Evolutionary conservation across 2,888 invertebrate species (phyloP).

Genomic region (Blomia tropicalis): DNA sequence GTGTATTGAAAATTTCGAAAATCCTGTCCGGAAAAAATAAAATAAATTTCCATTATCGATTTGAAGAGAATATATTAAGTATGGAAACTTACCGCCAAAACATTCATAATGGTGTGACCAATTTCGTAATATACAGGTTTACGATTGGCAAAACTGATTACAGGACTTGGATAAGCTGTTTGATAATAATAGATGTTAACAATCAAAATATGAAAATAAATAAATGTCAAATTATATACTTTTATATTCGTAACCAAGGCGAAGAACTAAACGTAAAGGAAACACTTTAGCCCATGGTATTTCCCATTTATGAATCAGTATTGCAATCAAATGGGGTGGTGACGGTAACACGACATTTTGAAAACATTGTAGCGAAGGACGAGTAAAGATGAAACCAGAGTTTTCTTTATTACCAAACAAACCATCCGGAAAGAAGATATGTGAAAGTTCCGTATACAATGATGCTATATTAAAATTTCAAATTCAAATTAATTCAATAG

Average conservation of each 20-base stretch:
- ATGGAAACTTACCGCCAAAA: conserved; percentile 44
- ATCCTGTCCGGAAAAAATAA: no score
- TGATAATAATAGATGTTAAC: background rate
- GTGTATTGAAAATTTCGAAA: conserved; percentile 67
- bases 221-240: conserved; percentile 37
- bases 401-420: conserved; percentile 55
- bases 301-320: conserved; percentile 64
- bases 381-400: conserved; percentile 63
- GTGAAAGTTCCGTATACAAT: conserved; percentile 36
- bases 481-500: background rate
- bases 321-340: conserved; percentile 56
- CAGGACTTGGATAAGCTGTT: conserved; percentile 58
- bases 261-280: conserved; percentile 50
- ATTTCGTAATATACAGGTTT: conserved; percentile 67
- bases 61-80: background rate
- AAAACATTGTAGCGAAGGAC: conserved; percentile 62
- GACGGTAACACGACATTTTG: conserved; percentile 55
- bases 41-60: conserved; percentile 27
- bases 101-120: conserved; percentile 70
- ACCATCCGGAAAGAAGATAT: conserved; percentile 35
- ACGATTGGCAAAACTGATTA: conserved; percentile 57
- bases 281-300: conserved; percentile 67
- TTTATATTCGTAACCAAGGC: conserved; percentile 65
- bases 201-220: background rate
- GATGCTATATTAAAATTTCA: conserved; percentile 33